Percentiles rank a stretch among this genome's conserved stretches.
Conservation (phyloP, 2,797 vertebrate genomes). For the Pantherophis vulpinus region DNA sequence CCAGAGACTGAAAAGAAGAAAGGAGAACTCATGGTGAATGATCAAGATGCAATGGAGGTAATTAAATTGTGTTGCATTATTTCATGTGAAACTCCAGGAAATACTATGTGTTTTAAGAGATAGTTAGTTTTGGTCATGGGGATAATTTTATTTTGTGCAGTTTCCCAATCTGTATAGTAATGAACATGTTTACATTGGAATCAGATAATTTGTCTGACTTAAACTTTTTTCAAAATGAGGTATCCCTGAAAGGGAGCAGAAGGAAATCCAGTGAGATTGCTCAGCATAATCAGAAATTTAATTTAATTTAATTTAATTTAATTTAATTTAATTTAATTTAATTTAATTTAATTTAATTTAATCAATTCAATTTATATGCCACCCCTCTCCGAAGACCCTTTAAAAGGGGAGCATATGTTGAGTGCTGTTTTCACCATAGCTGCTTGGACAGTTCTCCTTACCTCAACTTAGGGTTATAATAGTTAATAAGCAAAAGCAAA, state of each 20-base stretch:
- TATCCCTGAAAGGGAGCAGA: background rate
- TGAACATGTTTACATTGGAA: background rate
- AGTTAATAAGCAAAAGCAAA: background rate
- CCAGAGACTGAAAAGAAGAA: conserved; percentile 90
- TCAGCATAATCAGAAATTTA: background rate
- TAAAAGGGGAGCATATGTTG: background rate
- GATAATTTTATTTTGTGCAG: background rate
- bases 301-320: no score
- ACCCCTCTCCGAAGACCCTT: background rate
- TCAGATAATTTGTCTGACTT: background rate
- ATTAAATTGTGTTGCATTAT: conserved; percentile 3
- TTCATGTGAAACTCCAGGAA: background rate
- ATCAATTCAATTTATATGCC: no score
- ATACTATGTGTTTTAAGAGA: background rate
- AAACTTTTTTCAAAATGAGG: background rate
- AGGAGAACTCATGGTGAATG: conserved; percentile 98
- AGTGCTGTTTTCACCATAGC: background rate
- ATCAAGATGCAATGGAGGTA: conserved; percentile 99
- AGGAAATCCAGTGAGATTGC: background rate
- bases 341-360: no score
- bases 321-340: no score
- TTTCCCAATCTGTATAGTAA: background rate
- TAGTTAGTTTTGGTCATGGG: background rate
- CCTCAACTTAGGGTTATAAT: background rate
- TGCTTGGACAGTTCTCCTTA: background rate